Evolutionary conservation across 2,113 vertebrate species (phyloP), one percentile per base, ranked within the genome.

Genomic region (Leuciscus idus): DNA sequence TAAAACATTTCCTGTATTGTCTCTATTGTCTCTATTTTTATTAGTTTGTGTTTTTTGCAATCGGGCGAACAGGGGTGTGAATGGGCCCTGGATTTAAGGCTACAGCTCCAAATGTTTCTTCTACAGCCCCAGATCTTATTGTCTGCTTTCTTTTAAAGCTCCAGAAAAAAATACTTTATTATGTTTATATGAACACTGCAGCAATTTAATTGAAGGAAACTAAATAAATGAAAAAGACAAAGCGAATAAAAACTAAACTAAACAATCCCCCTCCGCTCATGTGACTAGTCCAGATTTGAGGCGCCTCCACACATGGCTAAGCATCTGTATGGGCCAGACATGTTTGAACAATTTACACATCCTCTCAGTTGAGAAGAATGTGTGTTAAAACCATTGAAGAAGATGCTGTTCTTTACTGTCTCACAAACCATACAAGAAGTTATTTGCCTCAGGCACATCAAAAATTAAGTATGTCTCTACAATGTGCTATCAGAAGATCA

Each of bases 141-240:
- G 28, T 75, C n/a, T 75, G 73, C 11, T 17, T 48, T 43, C 8
- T 48, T 28, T 48, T 75, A 17, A 75, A 75, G n/a, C 23, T 75
- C 43, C 43, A n/a, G 68, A 48, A 46, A 74, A 75, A 48, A 74
- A 72, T 7, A 26, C 6, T 28, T 75, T 75, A 75, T 75, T 75
- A 75, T 75, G 72, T 50, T 75, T 75, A 28, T 75, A 75, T 75
- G 43, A 1, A 3, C 12, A 28, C 73, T 75, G 73, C 73, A 75
- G 73, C 73, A 9, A 50, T 75, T 77, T 55, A 77, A 52, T 77
- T 55, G 28, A 77, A 77, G 50, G 75, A 77, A 77, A 77, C 75
- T 77, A 55, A 77, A 77, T 77, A 77, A 50, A 52, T 77, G 15
- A 55, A 50, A 76, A 77, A 28, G 74, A 52, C 46, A 52, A 77